Evolutionary conservation across 2,113 vertebrate species (phyloP).

Genomic region (Laticauda colubrina): DNA sequence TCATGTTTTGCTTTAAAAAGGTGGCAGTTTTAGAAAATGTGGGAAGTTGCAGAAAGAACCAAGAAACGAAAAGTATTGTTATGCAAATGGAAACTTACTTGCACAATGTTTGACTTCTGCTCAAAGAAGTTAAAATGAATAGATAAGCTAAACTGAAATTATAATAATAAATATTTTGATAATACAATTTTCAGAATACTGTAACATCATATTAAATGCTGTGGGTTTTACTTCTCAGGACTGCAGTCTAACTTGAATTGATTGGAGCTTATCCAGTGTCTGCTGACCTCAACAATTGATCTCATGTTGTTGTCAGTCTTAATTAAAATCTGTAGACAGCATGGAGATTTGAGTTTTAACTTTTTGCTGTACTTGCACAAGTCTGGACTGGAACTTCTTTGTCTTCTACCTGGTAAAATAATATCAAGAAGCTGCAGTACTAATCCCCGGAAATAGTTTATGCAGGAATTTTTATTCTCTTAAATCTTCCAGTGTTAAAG

Average conservation of each 20-base stretch:
- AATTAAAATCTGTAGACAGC: background rate
- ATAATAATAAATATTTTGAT: background rate
- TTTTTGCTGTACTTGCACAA: constrained; percentile 39
- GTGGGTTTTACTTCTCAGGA: background rate
- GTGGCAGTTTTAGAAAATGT: background rate
- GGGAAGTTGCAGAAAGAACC: background rate
- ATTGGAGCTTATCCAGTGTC: background rate
- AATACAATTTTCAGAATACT: background rate
- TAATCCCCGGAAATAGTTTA: constrained; percentile 66
- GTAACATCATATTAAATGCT: background rate
- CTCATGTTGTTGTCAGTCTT: background rate
- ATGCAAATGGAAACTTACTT: background rate
- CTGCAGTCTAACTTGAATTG: background rate
- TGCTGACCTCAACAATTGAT: background rate
- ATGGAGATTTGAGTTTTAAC: background rate
- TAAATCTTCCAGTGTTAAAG: constrained; percentile 96
- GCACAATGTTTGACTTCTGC: background rate
- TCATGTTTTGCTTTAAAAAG: background rate
- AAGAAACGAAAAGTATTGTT: background rate
- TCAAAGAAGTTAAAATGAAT: background rate
- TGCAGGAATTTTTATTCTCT: constrained; percentile 85
- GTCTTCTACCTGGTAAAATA: constrained; percentile 44
- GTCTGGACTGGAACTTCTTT: constrained; percentile 32
- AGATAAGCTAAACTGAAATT: background rate
- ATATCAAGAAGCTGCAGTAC: constrained; percentile 66